Percentiles rank a stretch among this genome's conserved stretches.
Conservation (phyloP, 1,140 invertebrate species). For the Elysia chlorotica region DNA sequence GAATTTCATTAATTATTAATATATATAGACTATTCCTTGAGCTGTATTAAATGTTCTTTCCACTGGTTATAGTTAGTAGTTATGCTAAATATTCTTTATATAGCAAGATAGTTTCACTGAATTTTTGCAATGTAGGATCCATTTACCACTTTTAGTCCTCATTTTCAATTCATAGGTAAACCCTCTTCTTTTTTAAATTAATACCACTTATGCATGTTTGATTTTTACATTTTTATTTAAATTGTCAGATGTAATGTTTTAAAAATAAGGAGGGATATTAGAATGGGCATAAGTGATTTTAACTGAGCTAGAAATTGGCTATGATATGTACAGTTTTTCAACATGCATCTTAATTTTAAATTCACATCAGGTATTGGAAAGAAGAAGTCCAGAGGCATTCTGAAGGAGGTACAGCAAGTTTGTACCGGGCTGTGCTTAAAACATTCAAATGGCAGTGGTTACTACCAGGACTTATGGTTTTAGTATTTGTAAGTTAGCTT, state of each 20-base stretch:
- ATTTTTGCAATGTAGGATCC: background rate
- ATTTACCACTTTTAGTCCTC: background rate
- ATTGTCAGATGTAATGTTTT: background rate
- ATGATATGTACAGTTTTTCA: background rate
- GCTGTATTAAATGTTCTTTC: background rate
- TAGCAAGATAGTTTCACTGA: background rate
- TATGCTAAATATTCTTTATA: background rate
- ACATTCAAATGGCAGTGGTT: slow-evolving; percentile 25
- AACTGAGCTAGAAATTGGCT: background rate
- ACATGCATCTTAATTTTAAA: background rate
- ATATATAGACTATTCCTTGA: background rate
- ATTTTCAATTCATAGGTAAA: background rate
- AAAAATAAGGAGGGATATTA: background rate
- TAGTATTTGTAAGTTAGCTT: slow-evolving; percentile 7
- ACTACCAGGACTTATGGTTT: slow-evolving; percentile 15
- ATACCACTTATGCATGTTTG: background rate
- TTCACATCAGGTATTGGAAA: slow-evolving; percentile 25
- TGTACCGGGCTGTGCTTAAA: slow-evolving; percentile 21
- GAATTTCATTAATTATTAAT: background rate
- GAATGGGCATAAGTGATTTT: background rate
- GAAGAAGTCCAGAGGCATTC: slow-evolving; percentile 15
- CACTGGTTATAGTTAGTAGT: background rate
- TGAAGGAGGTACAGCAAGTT: slow-evolving; percentile 20
- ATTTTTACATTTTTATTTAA: background rate
- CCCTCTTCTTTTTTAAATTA: background rate